Percentiles rank a stretch among this genome's conserved stretches.
Evolutionary conservation across 2,797 vertebrate genomes (phyloP).

Genomic region (Phataginus tricuspis): DNA sequence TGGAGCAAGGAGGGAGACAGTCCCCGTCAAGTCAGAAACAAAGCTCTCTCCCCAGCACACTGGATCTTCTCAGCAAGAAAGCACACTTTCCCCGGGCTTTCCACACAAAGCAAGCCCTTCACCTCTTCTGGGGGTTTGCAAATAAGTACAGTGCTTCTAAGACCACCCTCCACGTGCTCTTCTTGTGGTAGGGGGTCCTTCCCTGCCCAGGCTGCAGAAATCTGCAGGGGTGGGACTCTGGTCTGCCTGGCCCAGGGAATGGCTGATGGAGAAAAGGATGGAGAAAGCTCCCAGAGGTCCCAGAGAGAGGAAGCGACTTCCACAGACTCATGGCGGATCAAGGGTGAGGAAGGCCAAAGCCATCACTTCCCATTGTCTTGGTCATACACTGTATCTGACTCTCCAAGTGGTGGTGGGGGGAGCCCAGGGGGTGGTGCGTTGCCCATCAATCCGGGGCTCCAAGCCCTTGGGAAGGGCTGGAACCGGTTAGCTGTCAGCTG

Average conservation of each 20-base stretch:
- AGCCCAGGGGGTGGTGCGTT: neutral
- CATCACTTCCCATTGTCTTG: neutral
- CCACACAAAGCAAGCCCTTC: neutral
- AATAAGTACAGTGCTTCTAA: neutral
- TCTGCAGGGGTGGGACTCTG: neutral
- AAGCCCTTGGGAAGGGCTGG: conserved; percentile 45
- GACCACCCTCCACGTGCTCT: neutral
- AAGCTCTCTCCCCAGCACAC: neutral
- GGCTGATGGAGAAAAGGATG: neutral
- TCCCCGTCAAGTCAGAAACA: neutral
- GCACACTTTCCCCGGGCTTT: neutral
- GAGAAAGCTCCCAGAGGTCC: neutral
- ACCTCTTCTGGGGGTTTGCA: neutral
- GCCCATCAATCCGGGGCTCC: neutral
- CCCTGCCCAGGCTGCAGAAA: neutral
- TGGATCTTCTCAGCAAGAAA: conserved; percentile 19
- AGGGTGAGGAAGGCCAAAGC: neutral
- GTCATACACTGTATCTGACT: neutral
- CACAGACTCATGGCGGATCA: neutral
- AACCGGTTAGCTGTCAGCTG: neutral
- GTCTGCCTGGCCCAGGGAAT: neutral
- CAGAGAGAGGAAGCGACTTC: neutral
- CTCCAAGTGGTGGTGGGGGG: neutral
- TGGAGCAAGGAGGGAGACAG: neutral
- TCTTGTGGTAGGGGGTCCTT: neutral